Conservation (phyloP, 64 coral and sea anemone genomes). For the Montipora capricornis region DNA sequence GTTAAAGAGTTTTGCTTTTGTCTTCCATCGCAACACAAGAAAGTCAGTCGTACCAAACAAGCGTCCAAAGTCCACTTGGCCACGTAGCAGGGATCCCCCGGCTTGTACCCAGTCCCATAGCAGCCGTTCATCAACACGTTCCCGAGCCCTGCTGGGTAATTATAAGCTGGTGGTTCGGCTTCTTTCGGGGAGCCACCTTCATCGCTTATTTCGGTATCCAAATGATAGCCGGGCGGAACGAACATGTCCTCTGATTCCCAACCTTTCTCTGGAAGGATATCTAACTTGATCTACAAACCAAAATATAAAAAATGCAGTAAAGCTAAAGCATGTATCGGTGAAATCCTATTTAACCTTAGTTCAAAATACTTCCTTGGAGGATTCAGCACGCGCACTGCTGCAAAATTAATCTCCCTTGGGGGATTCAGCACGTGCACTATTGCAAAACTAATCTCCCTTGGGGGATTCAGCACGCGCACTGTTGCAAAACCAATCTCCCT, state of each 20-base stretch:
- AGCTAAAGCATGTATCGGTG: not conserved
- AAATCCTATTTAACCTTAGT: not conserved
- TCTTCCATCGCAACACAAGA: not conserved
- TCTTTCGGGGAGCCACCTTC: conserved; percentile 8
- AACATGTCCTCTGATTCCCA: conserved; percentile 63
- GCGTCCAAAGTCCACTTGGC: conserved; percentile 23
- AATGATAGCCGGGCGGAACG: conserved; percentile 41
- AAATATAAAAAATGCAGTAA: not conserved
- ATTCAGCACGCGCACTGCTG: too few relatives aligned
- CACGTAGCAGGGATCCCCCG: conserved; percentile 39
- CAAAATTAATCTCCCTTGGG: not conserved
- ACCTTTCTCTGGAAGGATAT: conserved; percentile 58
- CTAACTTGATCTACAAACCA: conserved; percentile 39
- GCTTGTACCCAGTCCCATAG: conserved; percentile 55
- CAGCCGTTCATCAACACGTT: conserved; percentile 52
- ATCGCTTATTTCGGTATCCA: not conserved
- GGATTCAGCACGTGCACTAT: too few relatives aligned
- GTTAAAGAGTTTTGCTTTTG: too few relatives aligned
- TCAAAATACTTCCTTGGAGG: too few relatives aligned
- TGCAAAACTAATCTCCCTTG: too few relatives aligned
- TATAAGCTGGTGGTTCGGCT: not conserved
- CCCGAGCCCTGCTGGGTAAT: conserved; percentile 39
- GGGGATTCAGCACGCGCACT: too few relatives aligned
- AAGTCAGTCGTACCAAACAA: conserved; percentile 1
- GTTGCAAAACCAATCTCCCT: too few relatives aligned